Base-by-base conservation (phyloP, 2,888 invertebrate species). In the Amblyteles armatorius region DNA sequence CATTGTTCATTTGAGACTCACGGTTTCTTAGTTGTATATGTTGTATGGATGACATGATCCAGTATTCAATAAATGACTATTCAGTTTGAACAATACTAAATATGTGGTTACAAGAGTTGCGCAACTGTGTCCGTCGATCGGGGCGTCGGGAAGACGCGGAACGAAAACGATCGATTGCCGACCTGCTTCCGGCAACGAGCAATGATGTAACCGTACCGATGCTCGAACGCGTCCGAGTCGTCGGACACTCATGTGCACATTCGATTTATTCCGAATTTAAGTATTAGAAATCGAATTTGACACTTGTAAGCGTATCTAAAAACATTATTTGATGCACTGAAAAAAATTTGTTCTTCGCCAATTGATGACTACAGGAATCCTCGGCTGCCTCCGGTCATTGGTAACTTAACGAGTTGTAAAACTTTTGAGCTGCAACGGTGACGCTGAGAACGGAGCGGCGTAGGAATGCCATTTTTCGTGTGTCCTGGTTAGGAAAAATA, bases 31-130 rank as follows among this genome's bases (percentile, higher is more conserved):
- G 82, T 73, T 87, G 83, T 85, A 85, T 79, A 82, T 85, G 87
- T 85, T 85, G 81, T 82, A 86, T 83, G 78, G 26, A 80, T 79
- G 74, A 83, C 68, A 83, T 79, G 65, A 78, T 69, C 78, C 77
- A 82, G 72, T 74, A 87, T 85, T 84, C 84, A 87, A 88, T 88
- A 87, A 88, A 88, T 67, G 68, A 86, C 76, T 22, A 86, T 86
- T 85, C 82, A 77, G 76, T 80, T 65, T 57, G 60, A 80, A 72
- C 29, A 57, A 50, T n/a, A 48, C n/a, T 44, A 76, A 55, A 26
- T 57, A 11, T 13, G 22, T 26, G 11, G 57, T 3, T 13, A 3
- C 16, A 44, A 44, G 22, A 2, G 26, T 57, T 11, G 13, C 6
- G 3, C 13, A 22, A 26, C 11, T 3, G 26, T 3, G 57, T 57